phyloP scores from a whole-genome alignment of 2,113 vertebrate genomes.

The Melanerpes formicivorus region DNA sequence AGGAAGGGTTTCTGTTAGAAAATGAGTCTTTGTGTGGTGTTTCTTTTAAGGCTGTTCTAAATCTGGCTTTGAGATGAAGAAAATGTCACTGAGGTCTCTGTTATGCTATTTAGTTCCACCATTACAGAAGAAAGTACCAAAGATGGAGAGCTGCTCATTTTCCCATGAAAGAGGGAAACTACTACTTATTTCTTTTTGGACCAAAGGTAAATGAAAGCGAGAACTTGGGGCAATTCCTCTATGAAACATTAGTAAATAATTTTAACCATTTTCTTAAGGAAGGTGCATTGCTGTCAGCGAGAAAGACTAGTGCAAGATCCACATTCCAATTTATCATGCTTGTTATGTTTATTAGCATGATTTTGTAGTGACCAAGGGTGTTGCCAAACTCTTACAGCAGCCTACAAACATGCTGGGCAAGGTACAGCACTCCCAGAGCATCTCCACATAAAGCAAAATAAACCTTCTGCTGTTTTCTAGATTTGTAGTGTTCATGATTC shows the following conservation, averaged over 20 bases:
- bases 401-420: neutral
- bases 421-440: neutral
- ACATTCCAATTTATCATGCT: neutral
- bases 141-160: neutral
- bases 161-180: neutral
- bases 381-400: neutral
- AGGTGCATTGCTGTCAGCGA: neutral
- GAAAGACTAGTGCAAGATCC: neutral
- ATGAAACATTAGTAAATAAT: neutral
- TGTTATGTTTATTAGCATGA: neutral
- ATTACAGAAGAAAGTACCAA: neutral
- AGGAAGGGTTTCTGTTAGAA: neutral
- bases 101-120: constrained; percentile 30
- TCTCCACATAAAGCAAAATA: neutral
- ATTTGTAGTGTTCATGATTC: fast-evolving
- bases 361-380: neutral
- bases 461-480: neutral
- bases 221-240: neutral
- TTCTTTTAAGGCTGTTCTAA: constrained; percentile 3
- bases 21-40: neutral
- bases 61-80: neutral
- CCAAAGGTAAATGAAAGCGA: neutral
- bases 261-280: neutral
- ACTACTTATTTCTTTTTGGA: neutral
- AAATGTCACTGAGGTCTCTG: neutral